These are phyloP conservation scores for Monochamus alternatus DNA, from an alignment of 2,888 invertebrate species.

Conservation along the genomic window DNA sequence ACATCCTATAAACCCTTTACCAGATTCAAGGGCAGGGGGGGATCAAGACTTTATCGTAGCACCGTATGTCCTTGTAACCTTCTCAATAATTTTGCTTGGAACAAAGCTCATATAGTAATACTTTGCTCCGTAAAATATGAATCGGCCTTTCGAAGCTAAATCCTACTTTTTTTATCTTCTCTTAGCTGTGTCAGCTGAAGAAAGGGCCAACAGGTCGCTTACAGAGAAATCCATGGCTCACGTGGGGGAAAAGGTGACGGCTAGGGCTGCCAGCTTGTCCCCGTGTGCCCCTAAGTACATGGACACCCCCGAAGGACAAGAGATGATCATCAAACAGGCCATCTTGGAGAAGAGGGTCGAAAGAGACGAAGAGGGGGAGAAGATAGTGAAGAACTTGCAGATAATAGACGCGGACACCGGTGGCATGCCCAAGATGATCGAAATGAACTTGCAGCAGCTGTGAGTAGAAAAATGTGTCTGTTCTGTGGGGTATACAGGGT, in stretches of 20 bases:
- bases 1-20: too few relatives aligned
- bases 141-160: background rate
- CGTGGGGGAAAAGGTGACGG: conserved; percentile 42
- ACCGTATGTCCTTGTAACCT: too few relatives aligned
- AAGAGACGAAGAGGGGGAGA: conserved; percentile 59
- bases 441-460: conserved; percentile 61
- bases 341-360: conserved; percentile 61
- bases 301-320: conserved; percentile 57
- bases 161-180: background rate
- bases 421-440: conserved; percentile 53
- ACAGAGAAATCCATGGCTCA: background rate
- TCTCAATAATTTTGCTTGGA: too few relatives aligned
- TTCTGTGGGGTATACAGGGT: too few relatives aligned
- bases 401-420: conserved; percentile 53
- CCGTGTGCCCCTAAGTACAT: conserved; percentile 45
- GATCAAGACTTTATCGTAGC: too few relatives aligned
- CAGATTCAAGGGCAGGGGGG: too few relatives aligned
- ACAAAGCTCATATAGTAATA: too few relatives aligned
- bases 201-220: background rate
- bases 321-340: conserved; percentile 59
- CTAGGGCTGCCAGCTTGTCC: conserved; percentile 40
- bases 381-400: conserved; percentile 54
- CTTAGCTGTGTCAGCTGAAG: background rate
- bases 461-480: conserved; percentile 46
- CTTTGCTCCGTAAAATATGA: too few relatives aligned